Conservation (phyloP, 2,797 vertebrate species). For the Podarcis siculus region DNA sequence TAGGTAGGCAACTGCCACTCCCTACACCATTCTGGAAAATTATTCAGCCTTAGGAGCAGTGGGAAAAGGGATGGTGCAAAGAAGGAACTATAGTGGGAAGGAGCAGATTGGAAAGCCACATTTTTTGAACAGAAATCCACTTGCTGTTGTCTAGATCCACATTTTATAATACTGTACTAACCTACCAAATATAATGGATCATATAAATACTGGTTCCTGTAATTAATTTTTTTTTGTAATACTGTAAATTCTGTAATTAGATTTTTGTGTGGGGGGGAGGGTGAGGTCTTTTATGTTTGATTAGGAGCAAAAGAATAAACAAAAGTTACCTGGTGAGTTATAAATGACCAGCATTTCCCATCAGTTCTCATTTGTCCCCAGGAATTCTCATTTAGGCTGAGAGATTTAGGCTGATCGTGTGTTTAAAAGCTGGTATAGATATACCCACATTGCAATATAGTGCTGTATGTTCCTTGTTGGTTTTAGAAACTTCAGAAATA, state of each 20-base stretch:
- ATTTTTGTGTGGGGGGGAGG: too few relatives aligned
- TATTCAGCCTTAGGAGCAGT: background rate
- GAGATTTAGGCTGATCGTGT: background rate
- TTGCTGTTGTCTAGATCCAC: background rate
- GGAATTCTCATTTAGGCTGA: slow-evolving; percentile 13
- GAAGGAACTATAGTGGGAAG: background rate
- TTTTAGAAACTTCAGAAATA: slow-evolving; percentile 46
- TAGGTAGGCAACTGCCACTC: background rate
- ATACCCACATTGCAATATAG: slow-evolving; percentile 6
- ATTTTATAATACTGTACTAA: background rate
- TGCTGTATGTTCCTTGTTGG: background rate
- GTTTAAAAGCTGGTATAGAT: slow-evolving; percentile 39
- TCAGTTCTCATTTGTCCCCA: slow-evolving; percentile 39
- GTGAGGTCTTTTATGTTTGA: slow-evolving; percentile 18
- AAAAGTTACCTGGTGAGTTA: slow-evolving; percentile 50
- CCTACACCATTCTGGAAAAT: background rate
- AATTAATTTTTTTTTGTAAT: background rate
- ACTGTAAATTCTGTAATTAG: too few relatives aligned
- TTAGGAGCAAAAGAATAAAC: slow-evolving; percentile 48
- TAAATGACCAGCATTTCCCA: slow-evolving; percentile 53
- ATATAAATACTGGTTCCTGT: background rate
- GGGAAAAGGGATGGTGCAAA: too few relatives aligned
- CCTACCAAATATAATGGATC: background rate
- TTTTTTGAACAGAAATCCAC: background rate
- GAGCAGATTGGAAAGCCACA: background rate